Conservation (phyloP, 2,113 vertebrate genomes). For the Heptranchias perlo region DNA sequence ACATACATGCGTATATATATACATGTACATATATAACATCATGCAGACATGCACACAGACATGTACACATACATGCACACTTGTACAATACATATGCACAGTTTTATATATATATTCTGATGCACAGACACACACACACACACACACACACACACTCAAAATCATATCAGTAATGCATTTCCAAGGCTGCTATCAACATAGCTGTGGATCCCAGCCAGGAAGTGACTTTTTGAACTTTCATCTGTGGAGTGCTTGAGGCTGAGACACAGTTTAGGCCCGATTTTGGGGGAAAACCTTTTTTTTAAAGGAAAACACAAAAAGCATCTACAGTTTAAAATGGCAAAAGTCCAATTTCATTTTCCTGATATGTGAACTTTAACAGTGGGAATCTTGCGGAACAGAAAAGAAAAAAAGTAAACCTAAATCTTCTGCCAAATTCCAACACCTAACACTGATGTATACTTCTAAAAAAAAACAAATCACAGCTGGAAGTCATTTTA, state of each 20-base stretch:
- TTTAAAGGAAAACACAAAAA: neutral
- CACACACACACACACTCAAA: neutral
- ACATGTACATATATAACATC: neutral
- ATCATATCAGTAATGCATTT: constrained; percentile 19
- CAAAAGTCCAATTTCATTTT: constrained; percentile 10
- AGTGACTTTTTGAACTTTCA: neutral
- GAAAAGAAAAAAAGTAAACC: neutral
- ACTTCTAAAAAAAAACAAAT: constrained; percentile 49
- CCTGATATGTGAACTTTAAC: neutral
- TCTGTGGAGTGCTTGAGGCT: constrained; percentile 26
- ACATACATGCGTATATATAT: neutral
- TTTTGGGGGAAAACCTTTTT: neutral
- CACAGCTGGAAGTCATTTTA: constrained; percentile 27
- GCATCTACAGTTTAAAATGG: neutral
- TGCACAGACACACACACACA: neutral
- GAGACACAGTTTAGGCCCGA: neutral
- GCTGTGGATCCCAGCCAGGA: constrained; percentile 21
- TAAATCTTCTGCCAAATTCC: constrained; percentile 32
- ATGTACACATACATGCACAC: neutral
- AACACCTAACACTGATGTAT: constrained; percentile 11
- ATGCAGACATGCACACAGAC: neutral
- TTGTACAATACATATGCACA: neutral
- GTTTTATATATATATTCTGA: neutral
- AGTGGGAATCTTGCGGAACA: neutral
- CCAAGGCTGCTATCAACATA: constrained; percentile 24